A percentile compares a stretch with the other conserved stretches of the same genome.
These are phyloP conservation scores for Psophia crepitans DNA, from an alignment of 2,113 vertebrate species.

Conservation along the genomic window DNA sequence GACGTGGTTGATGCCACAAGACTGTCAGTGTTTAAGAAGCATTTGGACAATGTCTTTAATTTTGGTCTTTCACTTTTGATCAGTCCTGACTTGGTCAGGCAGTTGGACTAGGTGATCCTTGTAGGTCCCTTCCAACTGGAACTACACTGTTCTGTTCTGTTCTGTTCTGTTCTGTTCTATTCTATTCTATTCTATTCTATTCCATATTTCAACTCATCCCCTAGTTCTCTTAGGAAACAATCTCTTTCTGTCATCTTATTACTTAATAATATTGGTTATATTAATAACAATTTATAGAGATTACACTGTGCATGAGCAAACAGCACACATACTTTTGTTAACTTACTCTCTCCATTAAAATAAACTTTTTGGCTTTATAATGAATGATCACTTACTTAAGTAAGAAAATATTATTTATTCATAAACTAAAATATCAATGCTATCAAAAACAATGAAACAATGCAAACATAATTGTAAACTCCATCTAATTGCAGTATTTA, in stretches of 20 bases:
- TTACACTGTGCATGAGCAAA: neutral
- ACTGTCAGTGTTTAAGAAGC: neutral
- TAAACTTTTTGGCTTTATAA: neutral
- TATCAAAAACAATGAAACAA: neutral
- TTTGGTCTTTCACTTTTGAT: neutral
- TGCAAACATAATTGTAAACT: neutral
- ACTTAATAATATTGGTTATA: neutral
- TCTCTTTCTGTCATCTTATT: neutral
- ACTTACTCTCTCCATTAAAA: neutral
- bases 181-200: too few relatives aligned
- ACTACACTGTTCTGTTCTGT: too few relatives aligned
- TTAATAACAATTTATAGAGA: neutral
- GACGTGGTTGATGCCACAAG: fast-evolving
- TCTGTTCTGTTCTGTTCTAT: too few relatives aligned
- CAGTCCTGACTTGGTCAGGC: neutral
- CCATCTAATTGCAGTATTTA: neutral
- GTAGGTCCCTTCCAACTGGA: neutral
- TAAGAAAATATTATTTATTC: neutral
- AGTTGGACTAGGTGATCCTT: neutral
- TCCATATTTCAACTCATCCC: neutral
- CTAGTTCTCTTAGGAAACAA: neutral
- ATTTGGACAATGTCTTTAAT: neutral
- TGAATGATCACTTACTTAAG: neutral
- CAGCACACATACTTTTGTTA: neutral
- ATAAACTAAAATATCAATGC: neutral